A percentile compares a stretch with the other conserved stretches of the same genome.
Evolutionary conservation across 2,113 vertebrate species (phyloP).

Genomic region (Nesoenas mayeri): DNA sequence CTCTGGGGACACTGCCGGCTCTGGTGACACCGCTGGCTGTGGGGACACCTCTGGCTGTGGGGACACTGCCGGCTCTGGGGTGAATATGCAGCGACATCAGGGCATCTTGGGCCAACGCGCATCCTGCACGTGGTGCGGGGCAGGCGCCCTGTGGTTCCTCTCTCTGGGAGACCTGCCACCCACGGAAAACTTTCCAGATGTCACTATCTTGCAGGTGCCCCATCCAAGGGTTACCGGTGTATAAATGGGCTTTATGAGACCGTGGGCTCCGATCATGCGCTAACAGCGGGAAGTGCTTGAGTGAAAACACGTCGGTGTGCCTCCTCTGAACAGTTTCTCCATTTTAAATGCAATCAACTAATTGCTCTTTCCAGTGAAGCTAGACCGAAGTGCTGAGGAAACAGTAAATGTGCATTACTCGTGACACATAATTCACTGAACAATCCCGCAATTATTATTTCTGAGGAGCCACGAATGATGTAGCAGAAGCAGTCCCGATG

Average conservation of each 20-base stretch:
- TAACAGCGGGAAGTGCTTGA: background rate
- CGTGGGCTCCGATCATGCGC: background rate
- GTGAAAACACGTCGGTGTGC: background rate
- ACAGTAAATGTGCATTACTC: background rate
- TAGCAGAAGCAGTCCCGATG: background rate
- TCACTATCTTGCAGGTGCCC: background rate
- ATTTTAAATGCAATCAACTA: background rate
- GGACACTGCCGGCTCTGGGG: accelerated
- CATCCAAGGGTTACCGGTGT: too few species aligned
- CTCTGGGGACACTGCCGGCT: too few species aligned
- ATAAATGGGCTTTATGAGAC: background rate
- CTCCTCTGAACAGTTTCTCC: background rate
- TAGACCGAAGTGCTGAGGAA: background rate
- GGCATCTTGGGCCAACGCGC: background rate
- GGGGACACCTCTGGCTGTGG: too few species aligned
- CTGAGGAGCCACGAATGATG: background rate
- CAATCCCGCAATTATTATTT: background rate
- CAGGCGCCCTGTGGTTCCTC: too few species aligned
- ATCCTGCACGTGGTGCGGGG: accelerated
- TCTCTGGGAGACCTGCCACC: too few species aligned
- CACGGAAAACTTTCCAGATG: background rate
- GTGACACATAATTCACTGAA: background rate
- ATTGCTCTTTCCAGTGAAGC: background rate
- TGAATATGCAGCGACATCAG: accelerated
- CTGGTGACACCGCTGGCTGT: too few species aligned